These are phyloP conservation scores for Epinephelus coioides DNA, from an alignment of 2,797 vertebrate genomes.

Conservation along the genomic window DNA sequence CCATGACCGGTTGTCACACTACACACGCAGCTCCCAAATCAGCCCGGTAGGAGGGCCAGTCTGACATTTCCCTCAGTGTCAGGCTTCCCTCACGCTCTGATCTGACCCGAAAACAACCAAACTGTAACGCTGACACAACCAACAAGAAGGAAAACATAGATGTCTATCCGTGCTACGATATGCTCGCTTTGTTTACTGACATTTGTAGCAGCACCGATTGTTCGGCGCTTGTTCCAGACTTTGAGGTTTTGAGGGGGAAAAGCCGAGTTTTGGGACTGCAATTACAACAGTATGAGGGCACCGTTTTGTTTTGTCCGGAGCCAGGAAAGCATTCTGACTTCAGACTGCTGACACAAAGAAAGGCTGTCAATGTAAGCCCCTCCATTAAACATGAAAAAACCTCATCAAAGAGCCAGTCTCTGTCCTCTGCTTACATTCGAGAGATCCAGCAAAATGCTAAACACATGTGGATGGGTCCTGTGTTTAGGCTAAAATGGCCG, in stretches of 20 bases:
- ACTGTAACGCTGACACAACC: conserved; percentile 46
- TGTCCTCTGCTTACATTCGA: conserved; percentile 77
- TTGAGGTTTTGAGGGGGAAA: conserved; percentile 49
- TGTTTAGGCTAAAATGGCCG: conserved; percentile 81
- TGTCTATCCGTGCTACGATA: conserved; percentile 17
- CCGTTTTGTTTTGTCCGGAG: conserved; percentile 64
- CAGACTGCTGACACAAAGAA: conserved; percentile 76
- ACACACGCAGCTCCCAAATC: conserved; percentile 58
- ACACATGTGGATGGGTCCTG: conserved; percentile 76
- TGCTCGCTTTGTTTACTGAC: conserved; percentile 54
- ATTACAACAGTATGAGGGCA: conserved; percentile 63
- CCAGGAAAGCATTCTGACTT: conserved; percentile 70
- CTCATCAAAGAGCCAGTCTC: conserved; percentile 79
- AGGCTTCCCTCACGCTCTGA: conserved; percentile 60
- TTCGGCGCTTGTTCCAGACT: conserved; percentile 45
- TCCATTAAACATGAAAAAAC: conserved; percentile 70
- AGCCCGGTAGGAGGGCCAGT: conserved; percentile 58
- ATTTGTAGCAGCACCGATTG: conserved; percentile 45
- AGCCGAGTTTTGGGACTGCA: conserved; percentile 48
- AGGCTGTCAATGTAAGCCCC: conserved; percentile 63
- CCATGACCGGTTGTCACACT: conserved; percentile 70
- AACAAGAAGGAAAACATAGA: conserved; percentile 36
- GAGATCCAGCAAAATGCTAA: conserved; percentile 77
- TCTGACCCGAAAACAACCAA: conserved; percentile 63
- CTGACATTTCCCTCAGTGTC: conserved; percentile 75